Conservation (phyloP, 2,888 invertebrate genomes). For the Diabrotica balteata region DNA sequence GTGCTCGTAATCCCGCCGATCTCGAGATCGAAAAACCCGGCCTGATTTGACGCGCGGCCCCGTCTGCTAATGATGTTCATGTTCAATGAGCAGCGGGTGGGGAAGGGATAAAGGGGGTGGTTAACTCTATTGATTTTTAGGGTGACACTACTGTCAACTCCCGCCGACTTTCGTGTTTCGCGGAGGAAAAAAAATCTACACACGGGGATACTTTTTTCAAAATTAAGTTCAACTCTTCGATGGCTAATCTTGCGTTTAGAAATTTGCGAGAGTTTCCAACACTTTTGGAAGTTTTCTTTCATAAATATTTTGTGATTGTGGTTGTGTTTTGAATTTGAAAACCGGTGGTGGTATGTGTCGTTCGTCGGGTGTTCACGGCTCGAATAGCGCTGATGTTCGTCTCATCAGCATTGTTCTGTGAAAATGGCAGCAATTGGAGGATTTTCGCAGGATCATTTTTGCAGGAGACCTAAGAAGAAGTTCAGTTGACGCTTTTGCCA, state of each 20-base stretch:
- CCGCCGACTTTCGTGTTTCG: constrained; percentile 62
- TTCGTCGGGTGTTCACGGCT: constrained; percentile 54
- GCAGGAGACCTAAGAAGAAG: constrained; percentile 65
- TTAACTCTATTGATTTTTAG: constrained; percentile 71
- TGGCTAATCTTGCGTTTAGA: constrained; percentile 27
- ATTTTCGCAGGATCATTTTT: constrained; percentile 62
- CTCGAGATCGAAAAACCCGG: constrained; percentile 34
- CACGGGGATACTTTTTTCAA: constrained; percentile 50
- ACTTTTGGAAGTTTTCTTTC: constrained; percentile 27
- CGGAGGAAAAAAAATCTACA: constrained; percentile 62
- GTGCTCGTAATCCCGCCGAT: constrained; percentile 23
- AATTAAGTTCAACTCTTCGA: constrained; percentile 40
- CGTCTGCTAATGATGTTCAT: constrained; percentile 56
- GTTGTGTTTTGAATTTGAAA: constrained; percentile 56
- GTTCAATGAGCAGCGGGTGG: constrained; percentile 59
- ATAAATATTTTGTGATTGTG: constrained; percentile 47
- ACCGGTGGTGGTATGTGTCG: constrained; percentile 60
- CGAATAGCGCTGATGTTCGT: constrained; percentile 55
- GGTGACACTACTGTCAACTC: constrained; percentile 72
- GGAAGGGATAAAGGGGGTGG: constrained; percentile 61
- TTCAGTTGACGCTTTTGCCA: constrained; percentile 64
- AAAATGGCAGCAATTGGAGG: constrained; percentile 64
- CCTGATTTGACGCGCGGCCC: constrained; percentile 50
- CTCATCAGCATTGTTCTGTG: constrained; percentile 59
- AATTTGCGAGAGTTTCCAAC: constrained; percentile 26